Evolutionary conservation across 2,113 vertebrate species (phyloP).

Genomic region (Corvus cornix): DNA sequence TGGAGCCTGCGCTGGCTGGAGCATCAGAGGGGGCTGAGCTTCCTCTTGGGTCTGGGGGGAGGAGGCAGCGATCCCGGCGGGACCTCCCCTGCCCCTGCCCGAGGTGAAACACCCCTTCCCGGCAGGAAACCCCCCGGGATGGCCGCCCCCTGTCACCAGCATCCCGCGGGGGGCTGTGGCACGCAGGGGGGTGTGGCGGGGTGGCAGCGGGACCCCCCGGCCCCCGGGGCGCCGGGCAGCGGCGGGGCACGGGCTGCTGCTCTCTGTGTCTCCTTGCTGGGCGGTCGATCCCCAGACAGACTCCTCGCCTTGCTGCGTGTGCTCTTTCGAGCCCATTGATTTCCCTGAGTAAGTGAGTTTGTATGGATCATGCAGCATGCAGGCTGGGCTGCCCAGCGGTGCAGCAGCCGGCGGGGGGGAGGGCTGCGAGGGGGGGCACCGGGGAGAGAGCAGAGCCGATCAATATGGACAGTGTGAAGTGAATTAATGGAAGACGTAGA

Average conservation of each 20-base stretch:
- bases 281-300: conserved; percentile 66
- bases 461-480: conserved; percentile 71
- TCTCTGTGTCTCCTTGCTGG: conserved; percentile 44
- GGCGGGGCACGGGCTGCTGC: conserved; percentile 9
- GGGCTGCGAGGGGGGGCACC: not conserved
- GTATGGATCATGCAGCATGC: conserved; percentile 71
- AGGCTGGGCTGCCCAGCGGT: conserved; percentile 50
- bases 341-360: conserved; percentile 74
- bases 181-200: not conserved
- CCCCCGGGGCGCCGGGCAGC: not conserved
- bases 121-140: accelerated
- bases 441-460: conserved; percentile 49
- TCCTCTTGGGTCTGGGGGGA: accelerated
- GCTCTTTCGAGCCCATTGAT: conserved; percentile 70
- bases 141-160: accelerated
- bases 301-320: conserved; percentile 65
- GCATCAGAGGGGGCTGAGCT: too few relatives aligned
- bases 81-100: not conserved
- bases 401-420: conserved; percentile 40
- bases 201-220: not conserved
- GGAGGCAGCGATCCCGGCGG: not conserved
- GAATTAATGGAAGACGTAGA: conserved; percentile 71
- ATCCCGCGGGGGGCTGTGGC: accelerated
- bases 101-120: accelerated
- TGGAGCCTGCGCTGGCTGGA: not conserved